Base-by-base conservation (phyloP, 2,113 vertebrate species). In the Macroglossus sobrinus region DNA sequence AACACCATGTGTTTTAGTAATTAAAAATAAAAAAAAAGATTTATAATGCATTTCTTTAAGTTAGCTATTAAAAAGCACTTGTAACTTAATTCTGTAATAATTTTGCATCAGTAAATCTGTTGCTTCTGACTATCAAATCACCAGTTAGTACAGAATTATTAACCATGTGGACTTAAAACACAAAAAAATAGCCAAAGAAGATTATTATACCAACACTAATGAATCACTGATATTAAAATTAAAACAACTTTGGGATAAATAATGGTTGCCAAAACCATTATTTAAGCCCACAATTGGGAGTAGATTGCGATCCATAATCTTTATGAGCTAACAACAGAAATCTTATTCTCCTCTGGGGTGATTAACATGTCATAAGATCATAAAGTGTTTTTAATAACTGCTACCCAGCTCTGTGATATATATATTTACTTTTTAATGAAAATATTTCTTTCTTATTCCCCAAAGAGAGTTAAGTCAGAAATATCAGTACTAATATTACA, bases 171-270 rank as follows among this genome's bases (percentile, higher is more conserved):
- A 80, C 86, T 92, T 91, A 89, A 97, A 98, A 97, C 92, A 90
- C 13, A 72, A 98, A 94, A 64, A 97, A 98, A 97, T 2, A 96
- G 91, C 66, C 45, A 74, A 63, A 96, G 95, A 96, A 97, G 80
- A 82, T 92, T 87, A 87, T 96, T 98, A 98, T 88, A 85, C 30
- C 30, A 93, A 92, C 33, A 91, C 78, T 92, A 98, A 98, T 98
- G 98, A 97, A 98, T 97, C 94, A 98, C 76, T 95, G 84, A 91
- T 97, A 96, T 74, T 96, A 91, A 98, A 98, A 98, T 98, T 89
- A 95, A 98, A 98, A 97, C 43, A 40, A 30, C 89, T 96, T 97
- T 88, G 89, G 95, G 85, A 96, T 98, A 98, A 98, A 96, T 87
- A 97, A 94, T 90, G 87, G 45, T 88, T 96, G 64, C 38, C 74